phyloP scores from a whole-genome alignment of 1,140 invertebrate species.

The Aplysia californica region DNA sequence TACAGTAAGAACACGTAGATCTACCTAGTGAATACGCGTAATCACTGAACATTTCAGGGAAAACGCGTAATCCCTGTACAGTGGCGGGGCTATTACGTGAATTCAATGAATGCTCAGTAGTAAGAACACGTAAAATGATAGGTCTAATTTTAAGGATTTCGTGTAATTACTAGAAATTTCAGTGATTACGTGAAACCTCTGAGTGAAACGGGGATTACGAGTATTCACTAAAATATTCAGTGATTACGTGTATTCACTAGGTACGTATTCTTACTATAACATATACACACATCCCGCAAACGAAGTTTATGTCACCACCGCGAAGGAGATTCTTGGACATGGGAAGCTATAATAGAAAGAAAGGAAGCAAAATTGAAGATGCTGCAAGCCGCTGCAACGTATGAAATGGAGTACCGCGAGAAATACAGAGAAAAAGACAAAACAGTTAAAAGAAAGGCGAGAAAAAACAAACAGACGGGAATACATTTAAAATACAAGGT shows the following conservation, averaged over 20 bases:
- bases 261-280: not conserved
- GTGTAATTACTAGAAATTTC: not conserved
- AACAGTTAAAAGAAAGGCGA: too few species aligned
- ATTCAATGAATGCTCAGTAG: constrained; percentile 2
- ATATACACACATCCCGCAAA: too few species aligned
- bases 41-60: not conserved
- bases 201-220: not conserved
- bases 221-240: constrained; percentile 1
- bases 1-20: not conserved
- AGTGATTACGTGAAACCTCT: not conserved
- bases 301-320: too few species aligned
- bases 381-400: too few species aligned
- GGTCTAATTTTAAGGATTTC: not conserved
- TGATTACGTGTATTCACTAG: not conserved
- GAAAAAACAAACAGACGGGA: too few species aligned
- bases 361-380: too few species aligned
- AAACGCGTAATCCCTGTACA: not conserved
- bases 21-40: not conserved
- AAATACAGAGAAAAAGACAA: too few species aligned
- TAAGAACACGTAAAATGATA: constrained; percentile 11
- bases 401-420: too few species aligned
- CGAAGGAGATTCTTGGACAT: too few species aligned
- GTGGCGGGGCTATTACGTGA: not conserved
- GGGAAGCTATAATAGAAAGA: too few species aligned
- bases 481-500: too few species aligned